Percentiles rank a stretch among this genome's conserved stretches.
These are phyloP conservation scores for Steatornis caripensis DNA, from an alignment of 2,113 vertebrate genomes.

Conservation along the genomic window DNA sequence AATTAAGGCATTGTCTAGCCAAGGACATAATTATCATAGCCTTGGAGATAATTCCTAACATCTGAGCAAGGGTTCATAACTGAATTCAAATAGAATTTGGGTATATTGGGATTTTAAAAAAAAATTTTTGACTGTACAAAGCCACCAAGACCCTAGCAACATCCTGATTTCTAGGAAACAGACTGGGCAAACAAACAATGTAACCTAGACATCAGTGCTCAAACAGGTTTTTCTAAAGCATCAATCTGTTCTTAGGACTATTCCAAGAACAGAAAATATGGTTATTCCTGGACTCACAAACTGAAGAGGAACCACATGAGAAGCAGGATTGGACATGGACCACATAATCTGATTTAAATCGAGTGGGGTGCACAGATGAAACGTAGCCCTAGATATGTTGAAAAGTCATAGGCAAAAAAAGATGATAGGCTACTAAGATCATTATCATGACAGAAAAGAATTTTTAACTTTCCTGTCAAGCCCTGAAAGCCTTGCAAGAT, in stretches of 20 bases:
- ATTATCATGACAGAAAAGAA: neutral
- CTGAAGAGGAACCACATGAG: neutral
- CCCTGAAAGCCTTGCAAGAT: neutral
- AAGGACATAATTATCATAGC: neutral
- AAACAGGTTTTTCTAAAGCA: neutral
- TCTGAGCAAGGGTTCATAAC: neutral
- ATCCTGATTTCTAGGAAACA: neutral
- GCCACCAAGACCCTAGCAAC: neutral
- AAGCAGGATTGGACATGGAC: neutral
- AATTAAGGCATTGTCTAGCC: neutral
- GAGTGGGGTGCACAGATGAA: neutral
- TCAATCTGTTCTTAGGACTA: slow-evolving; percentile 17
- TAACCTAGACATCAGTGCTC: neutral
- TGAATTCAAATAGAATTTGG: neutral
- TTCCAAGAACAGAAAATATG: slow-evolving; percentile 1
- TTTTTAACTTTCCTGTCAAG: neutral
- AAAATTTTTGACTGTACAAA: neutral
- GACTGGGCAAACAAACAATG: neutral
- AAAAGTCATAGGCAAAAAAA: neutral
- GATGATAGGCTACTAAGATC: neutral
- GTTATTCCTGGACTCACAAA: slow-evolving; percentile 5
- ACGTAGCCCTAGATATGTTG: neutral
- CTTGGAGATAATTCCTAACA: neutral
- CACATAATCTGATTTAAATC: neutral
- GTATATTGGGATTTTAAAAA: neutral